phyloP scores from a whole-genome alignment of 2,113 vertebrate species.

The Megaceryle torquata region DNA sequence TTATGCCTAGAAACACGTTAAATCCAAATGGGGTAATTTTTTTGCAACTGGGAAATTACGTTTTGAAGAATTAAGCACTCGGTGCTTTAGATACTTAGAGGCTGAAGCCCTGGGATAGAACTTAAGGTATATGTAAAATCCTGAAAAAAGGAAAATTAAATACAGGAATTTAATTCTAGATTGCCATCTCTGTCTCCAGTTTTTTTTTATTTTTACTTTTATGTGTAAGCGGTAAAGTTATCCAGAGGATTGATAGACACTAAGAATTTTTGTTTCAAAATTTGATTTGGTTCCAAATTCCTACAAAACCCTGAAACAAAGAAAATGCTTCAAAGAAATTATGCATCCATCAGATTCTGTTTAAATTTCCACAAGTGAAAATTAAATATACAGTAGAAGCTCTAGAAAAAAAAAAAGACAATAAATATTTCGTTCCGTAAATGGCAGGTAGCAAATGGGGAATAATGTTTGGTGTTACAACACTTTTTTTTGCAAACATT shows the following conservation, averaged over 20 bases:
- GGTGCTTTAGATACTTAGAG: neutral
- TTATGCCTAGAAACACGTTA: neutral
- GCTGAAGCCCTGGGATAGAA: neutral
- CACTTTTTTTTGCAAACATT: neutral
- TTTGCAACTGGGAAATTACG: conserved; percentile 21
- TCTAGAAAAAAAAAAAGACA: neutral
- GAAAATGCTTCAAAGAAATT: neutral
- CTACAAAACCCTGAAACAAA: neutral
- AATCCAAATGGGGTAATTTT: neutral
- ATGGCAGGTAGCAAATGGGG: neutral
- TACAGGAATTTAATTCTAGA: neutral
- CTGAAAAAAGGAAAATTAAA: neutral
- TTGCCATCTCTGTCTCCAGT: neutral
- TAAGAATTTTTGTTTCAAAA: neutral
- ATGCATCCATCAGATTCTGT: neutral
- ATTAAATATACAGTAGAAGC: neutral
- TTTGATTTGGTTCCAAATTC: neutral
- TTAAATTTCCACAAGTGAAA: neutral
- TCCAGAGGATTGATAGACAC: neutral
- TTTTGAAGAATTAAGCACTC: neutral
- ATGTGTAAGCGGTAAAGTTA: neutral
- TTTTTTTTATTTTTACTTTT: neutral
- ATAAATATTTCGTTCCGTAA: neutral
- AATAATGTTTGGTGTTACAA: neutral
- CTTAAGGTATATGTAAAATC: neutral